phyloP scores from a whole-genome alignment of 2,797 vertebrate genomes.

The Thamnophis elegans region DNA sequence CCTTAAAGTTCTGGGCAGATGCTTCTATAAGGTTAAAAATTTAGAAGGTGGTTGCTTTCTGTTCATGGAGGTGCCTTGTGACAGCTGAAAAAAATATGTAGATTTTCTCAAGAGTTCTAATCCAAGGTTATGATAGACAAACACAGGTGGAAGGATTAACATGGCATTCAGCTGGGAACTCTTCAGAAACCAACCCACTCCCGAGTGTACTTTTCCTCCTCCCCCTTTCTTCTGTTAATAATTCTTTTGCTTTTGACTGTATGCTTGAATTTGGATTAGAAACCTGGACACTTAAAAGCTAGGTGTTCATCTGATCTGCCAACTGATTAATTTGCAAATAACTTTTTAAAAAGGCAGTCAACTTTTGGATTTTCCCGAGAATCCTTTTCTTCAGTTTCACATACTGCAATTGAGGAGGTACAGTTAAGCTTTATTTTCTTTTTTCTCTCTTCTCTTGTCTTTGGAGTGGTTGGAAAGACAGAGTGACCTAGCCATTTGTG shows the following conservation, averaged over 20 bases:
- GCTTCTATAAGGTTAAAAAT: neutral
- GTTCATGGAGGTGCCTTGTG: neutral
- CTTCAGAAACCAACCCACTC: rapidly evolving
- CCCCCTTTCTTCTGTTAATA: slow-evolving; percentile 8
- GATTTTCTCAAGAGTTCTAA: slow-evolving; percentile 51
- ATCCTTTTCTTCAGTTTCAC: neutral
- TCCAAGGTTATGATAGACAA: neutral
- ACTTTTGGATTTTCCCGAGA: neutral
- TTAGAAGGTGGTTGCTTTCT: neutral
- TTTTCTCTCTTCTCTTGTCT: neutral
- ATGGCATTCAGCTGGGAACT: rapidly evolving
- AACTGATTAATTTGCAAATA: neutral
- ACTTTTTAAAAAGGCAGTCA: neutral
- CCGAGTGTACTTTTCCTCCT: neutral
- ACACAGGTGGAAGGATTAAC: slow-evolving; percentile 16
- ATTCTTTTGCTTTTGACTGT: neutral
- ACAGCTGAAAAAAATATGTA: slow-evolving; percentile 47
- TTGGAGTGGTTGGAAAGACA: neutral
- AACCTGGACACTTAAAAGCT: neutral
- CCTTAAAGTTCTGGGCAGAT: neutral
- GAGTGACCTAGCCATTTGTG: neutral
- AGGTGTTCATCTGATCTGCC: neutral
- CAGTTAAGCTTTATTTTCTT: neutral
- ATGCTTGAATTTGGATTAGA: slow-evolving; percentile 4
- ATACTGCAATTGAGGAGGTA: neutral